Conservation (phyloP, 2,888 invertebrate genomes). For the Lochmaea capreae region DNA sequence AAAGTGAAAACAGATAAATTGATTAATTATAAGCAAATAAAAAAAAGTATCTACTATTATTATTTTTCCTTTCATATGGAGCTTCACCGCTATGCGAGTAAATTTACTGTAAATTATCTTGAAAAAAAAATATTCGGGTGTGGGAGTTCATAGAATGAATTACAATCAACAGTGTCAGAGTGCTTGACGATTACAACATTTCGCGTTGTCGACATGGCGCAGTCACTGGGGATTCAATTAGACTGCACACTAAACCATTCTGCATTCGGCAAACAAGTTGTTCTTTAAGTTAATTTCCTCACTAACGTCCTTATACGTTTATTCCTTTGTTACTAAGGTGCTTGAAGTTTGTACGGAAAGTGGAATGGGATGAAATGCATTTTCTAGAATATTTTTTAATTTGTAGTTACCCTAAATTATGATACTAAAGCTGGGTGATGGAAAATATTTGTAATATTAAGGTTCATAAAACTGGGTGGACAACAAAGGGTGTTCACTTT, state of each 20-base stretch:
- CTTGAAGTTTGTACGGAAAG: slow-evolving; percentile 13
- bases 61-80: no score
- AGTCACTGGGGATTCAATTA: slow-evolving; percentile 34
- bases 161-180: not conserved
- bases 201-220: slow-evolving; percentile 18
- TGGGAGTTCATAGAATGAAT: not conserved
- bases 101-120: no score
- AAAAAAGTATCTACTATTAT: no score
- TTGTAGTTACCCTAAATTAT: not conserved
- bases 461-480: no score
- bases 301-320: slow-evolving; percentile 25
- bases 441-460: no score
- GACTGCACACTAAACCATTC: slow-evolving; percentile 31
- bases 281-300: slow-evolving; percentile 38
- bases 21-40: no score
- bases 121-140: no score
- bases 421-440: not conserved
- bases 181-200: not conserved
- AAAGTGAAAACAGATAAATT: no score
- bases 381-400: not conserved
- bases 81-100: no score
- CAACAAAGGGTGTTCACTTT: no score
- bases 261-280: slow-evolving; percentile 36
- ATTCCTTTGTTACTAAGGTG: slow-evolving; percentile 9
- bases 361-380: not conserved